Conservation (phyloP, 2,113 vertebrate genomes). For the Boulengeromyrus knoepffleri region DNA sequence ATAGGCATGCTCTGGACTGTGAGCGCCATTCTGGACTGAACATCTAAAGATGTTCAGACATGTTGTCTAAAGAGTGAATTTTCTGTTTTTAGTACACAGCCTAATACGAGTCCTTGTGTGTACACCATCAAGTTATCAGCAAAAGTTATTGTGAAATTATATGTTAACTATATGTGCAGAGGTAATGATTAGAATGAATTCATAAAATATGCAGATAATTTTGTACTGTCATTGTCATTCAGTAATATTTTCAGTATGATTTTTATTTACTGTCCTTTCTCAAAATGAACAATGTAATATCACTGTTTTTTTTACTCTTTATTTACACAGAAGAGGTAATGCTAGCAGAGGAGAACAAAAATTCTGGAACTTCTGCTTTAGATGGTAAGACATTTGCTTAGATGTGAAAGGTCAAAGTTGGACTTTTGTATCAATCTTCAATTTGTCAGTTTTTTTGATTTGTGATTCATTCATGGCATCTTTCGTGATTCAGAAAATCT, state of each 20-base stretch:
- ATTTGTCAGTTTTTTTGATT: neutral
- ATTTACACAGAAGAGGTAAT: conserved; percentile 90
- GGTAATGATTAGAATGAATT: neutral
- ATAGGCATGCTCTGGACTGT: neutral
- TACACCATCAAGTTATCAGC: neutral
- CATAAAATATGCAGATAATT: neutral
- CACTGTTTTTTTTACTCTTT: conserved; percentile 6
- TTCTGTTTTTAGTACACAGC: neutral
- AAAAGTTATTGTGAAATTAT: neutral
- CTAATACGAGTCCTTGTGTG: neutral
- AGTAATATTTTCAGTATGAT: neutral
- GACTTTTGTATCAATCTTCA: neutral
- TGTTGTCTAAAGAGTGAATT: neutral
- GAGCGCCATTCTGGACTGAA: neutral
- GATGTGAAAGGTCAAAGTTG: neutral
- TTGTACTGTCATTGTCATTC: neutral
- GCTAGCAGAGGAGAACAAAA: conserved; percentile 98
- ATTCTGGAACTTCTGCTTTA: conserved; percentile 85
- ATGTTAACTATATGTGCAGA: neutral
- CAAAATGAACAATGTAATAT: neutral
- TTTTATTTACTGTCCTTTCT: conserved; percentile 23
- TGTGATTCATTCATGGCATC: conserved; percentile 2
- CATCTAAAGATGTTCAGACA: neutral
- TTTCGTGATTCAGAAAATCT: neutral
- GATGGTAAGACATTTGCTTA: conserved; percentile 72